A percentile compares a stretch with the other conserved stretches of the same genome.
phyloP scores from a whole-genome alignment of 2,888 invertebrate species.

The Cantharis rustica region DNA sequence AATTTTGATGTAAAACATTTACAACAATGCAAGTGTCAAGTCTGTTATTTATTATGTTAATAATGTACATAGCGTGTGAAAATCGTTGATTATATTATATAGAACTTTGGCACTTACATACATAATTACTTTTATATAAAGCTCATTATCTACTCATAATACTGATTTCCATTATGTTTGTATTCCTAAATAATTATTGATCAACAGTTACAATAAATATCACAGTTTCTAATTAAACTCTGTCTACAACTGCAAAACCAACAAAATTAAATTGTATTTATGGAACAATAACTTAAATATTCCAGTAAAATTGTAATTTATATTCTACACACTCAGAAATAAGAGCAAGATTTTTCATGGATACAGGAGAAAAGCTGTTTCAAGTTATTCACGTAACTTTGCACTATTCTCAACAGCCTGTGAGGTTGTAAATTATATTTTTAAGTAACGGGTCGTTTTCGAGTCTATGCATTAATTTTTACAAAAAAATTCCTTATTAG shows the following conservation, averaged over 20 bases:
- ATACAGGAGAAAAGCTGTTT: not conserved
- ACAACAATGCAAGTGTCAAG: not conserved
- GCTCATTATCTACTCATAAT: not conserved
- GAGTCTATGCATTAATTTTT: not conserved
- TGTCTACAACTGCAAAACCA: not conserved
- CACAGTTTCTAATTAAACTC: not conserved
- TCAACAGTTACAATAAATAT: not conserved
- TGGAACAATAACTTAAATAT: not conserved
- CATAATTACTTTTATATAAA: not conserved
- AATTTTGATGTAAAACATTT: not conserved
- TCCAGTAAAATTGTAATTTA: not conserved
- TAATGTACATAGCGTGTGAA: not conserved
- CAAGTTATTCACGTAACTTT: not conserved
- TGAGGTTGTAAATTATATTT: not conserved
- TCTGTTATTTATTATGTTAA: not conserved
- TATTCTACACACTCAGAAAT: not conserved
- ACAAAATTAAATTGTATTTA: not conserved
- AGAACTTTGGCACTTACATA: not conserved
- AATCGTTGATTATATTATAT: not conserved
- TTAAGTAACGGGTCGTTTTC: not conserved
- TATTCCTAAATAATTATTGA: not conserved
- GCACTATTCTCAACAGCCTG: not conserved
- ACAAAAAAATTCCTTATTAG: not conserved
- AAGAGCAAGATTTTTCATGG: not conserved
- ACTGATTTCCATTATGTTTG: not conserved